Evolutionary conservation across 2,797 vertebrate genomes (phyloP), one percentile per base, ranked within the genome.

Genomic region (Ctenochaetus hawaiiensis): DNA sequence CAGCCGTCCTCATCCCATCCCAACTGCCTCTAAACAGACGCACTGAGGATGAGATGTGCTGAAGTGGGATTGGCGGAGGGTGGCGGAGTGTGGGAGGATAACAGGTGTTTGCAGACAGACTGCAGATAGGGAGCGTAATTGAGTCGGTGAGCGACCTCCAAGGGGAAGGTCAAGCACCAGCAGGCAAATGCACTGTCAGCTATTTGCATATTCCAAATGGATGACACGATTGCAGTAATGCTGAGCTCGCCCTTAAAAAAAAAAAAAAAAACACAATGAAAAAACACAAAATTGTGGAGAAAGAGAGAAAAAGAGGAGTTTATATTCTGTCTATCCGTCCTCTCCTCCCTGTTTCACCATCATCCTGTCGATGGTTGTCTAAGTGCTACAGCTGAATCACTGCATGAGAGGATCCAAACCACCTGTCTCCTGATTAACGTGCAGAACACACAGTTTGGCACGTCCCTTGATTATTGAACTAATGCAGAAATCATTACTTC

Each of bases 31-130:
- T 73, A 80, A 91, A 89, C 90, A 91, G 91, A 90, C 88, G 78
- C 81, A 78, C 68, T 56, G 48, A 81, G 89, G 87, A 91, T 77
- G 87, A 84, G 87, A 91, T 86, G 88, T 79, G 89, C 85, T 90
- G 89, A 90, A 90, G 90, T 83, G 91, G 87, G 91, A 90, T 88
- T 91, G 92, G 89, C 83, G 86, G 90, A 92, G 92, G 91, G 92
- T 80, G 83, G 90, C 44, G 78, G 91, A 87, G 91, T 90, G 92
- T 92, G 86, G 91, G 92, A 93, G 92, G 92, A 93, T 93, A 95
- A 95, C 95, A 95, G 95, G 95, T 96, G 95, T 94, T 94, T 94
- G 91, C 91, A 93, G 94, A 95, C 94, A 95, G 94, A 94, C 94
- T 92, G 95, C 91, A 94, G 94, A 95, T 93, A 94, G 93, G 92